Percentiles rank a stretch among this genome's conserved stretches.
Evolutionary conservation across 1,140 invertebrate species (phyloP).

Genomic region (Agrypnia vestita): DNA sequence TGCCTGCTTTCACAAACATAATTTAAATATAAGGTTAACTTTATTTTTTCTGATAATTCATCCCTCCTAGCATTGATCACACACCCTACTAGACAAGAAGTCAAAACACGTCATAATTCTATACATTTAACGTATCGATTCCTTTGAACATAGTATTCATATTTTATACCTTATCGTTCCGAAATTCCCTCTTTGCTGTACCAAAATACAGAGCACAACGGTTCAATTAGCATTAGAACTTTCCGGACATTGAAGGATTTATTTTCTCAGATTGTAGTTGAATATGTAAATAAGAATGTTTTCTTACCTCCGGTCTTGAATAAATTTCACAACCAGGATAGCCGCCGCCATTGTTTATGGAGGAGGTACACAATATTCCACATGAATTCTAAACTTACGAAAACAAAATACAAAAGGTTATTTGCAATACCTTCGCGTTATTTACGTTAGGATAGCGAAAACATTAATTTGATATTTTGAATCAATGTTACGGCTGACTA

Average conservation of each 20-base stretch:
- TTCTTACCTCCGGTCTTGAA: conserved; percentile 33
- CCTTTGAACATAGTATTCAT: too few species aligned
- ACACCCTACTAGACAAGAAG: too few species aligned
- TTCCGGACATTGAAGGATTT: conserved; percentile 21
- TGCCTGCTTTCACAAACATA: too few species aligned
- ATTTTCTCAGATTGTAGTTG: conserved; percentile 38
- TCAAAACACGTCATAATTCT: too few species aligned
- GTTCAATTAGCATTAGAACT: conserved; percentile 20
- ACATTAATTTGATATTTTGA: not conserved
- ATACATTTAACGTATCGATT: too few species aligned
- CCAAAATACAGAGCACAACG: not conserved
- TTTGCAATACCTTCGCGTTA: not conserved
- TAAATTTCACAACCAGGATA: conserved; percentile 49
- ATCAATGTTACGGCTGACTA: too few species aligned
- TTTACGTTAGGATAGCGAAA: conserved; percentile 5
- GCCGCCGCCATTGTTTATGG: conserved; percentile 54
- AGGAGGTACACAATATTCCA: conserved; percentile 20
- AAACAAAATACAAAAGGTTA: conserved; percentile 1
- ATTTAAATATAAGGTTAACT: too few species aligned
- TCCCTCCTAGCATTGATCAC: too few species aligned
- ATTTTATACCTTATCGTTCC: too few species aligned
- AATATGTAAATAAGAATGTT: conserved; percentile 31
- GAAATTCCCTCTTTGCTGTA: too few species aligned
- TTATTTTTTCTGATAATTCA: too few species aligned
- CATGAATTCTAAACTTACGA: conserved; percentile 16